Percentiles rank a stretch among this genome's conserved stretches.
phyloP scores from a whole-genome alignment of 2,113 vertebrate genomes.

The Nanorana parkeri region DNA sequence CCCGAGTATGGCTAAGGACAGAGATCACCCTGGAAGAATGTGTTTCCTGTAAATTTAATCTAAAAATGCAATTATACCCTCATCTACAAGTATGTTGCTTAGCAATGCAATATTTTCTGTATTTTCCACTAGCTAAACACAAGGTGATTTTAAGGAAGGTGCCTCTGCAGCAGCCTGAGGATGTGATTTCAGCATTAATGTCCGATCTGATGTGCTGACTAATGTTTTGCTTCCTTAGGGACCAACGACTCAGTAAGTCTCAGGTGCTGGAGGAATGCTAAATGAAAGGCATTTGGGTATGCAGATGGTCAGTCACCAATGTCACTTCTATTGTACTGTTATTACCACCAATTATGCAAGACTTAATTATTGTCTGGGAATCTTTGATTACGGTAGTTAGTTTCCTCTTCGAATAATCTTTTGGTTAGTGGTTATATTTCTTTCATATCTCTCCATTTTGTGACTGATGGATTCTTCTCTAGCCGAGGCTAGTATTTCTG shows the following conservation, averaged over 20 bases:
- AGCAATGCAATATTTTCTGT: conserved; percentile 28
- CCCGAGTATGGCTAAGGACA: conserved; percentile 15
- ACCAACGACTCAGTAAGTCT: conserved; percentile 18
- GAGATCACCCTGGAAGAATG: conserved; percentile 7
- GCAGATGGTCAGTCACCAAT: conserved; percentile 15
- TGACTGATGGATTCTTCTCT: neutral
- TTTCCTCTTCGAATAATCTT: neutral
- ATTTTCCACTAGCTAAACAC: conserved; percentile 16
- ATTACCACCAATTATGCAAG: conserved; percentile 13
- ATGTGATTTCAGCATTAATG: conserved; percentile 41
- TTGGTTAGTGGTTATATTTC: neutral
- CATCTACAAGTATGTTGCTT: conserved; percentile 29
- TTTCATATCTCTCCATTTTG: neutral
- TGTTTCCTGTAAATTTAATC: conserved; percentile 34
- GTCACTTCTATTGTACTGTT: conserved; percentile 15
- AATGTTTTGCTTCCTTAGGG: conserved; percentile 39
- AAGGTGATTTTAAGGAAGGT: conserved; percentile 48
- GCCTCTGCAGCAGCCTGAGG: conserved; percentile 16
- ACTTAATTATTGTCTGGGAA: conserved; percentile 12
- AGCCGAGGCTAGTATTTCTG: too few relatives aligned
- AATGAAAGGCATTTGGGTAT: conserved; percentile 43
- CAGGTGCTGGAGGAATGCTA: conserved; percentile 29
- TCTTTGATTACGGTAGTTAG: neutral
- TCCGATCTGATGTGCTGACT: conserved; percentile 35
- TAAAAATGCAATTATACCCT: conserved; percentile 33